phyloP scores from a whole-genome alignment of 2,113 vertebrate species.

The Nerophis ophidion region DNA sequence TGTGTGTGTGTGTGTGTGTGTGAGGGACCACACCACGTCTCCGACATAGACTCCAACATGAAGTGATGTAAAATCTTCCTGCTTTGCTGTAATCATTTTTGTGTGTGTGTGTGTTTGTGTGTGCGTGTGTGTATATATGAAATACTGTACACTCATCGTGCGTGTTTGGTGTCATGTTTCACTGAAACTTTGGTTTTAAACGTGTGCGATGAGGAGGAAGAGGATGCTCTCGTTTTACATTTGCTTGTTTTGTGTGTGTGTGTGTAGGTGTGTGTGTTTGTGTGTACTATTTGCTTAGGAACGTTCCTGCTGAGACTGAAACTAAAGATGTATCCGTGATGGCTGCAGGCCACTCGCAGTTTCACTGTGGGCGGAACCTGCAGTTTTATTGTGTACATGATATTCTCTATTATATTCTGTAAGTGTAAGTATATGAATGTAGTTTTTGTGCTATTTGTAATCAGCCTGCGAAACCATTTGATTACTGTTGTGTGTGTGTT shows the following conservation, averaged over 20 bases:
- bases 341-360: conserved; percentile 16
- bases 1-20: background rate
- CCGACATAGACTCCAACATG: conserved; percentile 69
- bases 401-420: conserved; percentile 18
- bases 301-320: conserved; percentile 60
- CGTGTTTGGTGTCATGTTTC: conserved; percentile 45
- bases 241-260: conserved; percentile 41
- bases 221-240: conserved; percentile 52
- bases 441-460: conserved; percentile 1
- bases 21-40: conserved; percentile 6
- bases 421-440: conserved; percentile 7
- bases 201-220: conserved; percentile 32
- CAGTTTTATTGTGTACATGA: background rate
- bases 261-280: conserved; percentile 22
- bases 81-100: conserved; percentile 35
- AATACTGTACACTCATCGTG: background rate
- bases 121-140: background rate
- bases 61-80: conserved; percentile 47
- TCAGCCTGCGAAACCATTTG: background rate
- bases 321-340: conserved; percentile 37
- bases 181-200: conserved; percentile 46
- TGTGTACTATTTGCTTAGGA: conserved; percentile 62
- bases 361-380: conserved; percentile 14
- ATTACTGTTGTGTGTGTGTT: conserved; percentile 2
- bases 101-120: conserved; percentile 1